phyloP scores from a whole-genome alignment of 2,113 vertebrate genomes.

The Ailurus styani region DNA sequence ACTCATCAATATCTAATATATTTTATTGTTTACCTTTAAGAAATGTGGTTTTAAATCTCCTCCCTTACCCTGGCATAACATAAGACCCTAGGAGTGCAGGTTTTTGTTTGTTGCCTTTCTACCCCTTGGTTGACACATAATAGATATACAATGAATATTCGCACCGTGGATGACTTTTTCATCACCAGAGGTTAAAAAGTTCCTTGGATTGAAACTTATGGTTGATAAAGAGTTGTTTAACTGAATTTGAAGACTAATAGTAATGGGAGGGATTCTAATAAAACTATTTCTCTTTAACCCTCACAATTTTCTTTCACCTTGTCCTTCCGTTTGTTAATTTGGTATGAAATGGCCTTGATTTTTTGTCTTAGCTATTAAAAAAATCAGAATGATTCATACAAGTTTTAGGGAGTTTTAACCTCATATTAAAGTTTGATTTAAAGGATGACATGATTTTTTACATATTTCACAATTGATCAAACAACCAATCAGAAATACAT shows the following conservation, averaged over 20 bases:
- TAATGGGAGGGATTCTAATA: not conserved
- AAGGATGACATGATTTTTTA: not conserved
- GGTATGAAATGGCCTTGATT: not conserved
- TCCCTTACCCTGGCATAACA: not conserved
- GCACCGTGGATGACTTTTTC: not conserved
- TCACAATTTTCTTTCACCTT: not conserved
- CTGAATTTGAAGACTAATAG: not conserved
- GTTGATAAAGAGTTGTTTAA: not conserved
- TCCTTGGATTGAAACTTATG: not conserved
- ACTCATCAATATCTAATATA: not conserved
- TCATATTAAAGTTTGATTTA: not conserved
- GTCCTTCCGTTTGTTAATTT: conserved; percentile 3
- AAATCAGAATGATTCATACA: not conserved
- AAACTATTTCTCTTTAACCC: not conserved
- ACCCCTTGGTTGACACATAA: not conserved
- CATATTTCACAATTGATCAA: not conserved
- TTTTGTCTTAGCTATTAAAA: not conserved
- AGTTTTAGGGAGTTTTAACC: not conserved
- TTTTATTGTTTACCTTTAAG: not conserved
- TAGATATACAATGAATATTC: not conserved
- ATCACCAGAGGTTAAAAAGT: not conserved
- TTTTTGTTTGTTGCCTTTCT: not conserved
- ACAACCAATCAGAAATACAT: not conserved
- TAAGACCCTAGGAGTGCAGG: not conserved
- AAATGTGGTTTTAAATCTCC: not conserved